phyloP scores from a whole-genome alignment of 2,888 invertebrate genomes.

The Pelosia muscerda region DNA sequence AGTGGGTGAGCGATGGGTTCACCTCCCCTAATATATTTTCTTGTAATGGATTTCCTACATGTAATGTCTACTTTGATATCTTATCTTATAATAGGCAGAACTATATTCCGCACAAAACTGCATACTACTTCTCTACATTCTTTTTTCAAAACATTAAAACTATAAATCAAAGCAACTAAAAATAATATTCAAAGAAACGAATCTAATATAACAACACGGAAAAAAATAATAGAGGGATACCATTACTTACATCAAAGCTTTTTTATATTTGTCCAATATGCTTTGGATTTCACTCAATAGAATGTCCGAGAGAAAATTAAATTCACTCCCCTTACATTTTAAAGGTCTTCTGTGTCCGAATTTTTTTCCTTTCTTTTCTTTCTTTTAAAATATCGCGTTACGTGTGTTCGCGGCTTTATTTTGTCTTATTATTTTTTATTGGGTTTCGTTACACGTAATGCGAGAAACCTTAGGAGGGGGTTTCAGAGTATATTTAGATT shows the following conservation, averaged over 20 bases:
- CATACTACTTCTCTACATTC: neutral
- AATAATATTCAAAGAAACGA: conserved; percentile 40
- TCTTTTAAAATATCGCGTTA: conserved; percentile 81
- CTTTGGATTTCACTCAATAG: conserved; percentile 82
- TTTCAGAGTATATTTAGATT: conserved; percentile 37
- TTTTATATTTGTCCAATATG: conserved; percentile 79
- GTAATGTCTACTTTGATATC: too few relatives aligned
- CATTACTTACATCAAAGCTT: conserved; percentile 83
- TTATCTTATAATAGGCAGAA: too few relatives aligned
- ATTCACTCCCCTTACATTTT: conserved; percentile 77
- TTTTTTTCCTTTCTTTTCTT: conserved; percentile 45
- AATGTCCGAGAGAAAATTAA: conserved; percentile 79
- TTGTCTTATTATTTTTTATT: conserved; percentile 78
- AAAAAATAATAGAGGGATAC: conserved; percentile 62
- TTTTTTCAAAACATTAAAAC: conserved; percentile 11
- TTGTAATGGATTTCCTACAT: too few relatives aligned
- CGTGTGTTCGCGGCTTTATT: conserved; percentile 66
- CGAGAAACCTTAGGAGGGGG: conserved; percentile 69
- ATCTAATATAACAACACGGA: conserved; percentile 68
- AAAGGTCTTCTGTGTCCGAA: conserved; percentile 80
- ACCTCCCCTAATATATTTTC: too few relatives aligned
- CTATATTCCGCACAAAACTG: too few relatives aligned
- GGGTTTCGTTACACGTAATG: conserved; percentile 63
- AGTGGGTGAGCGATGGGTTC: too few relatives aligned
- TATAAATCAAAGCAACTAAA: conserved; percentile 23